Conservation (phyloP, 2,888 invertebrate species). For the Busseola fusca region DNA sequence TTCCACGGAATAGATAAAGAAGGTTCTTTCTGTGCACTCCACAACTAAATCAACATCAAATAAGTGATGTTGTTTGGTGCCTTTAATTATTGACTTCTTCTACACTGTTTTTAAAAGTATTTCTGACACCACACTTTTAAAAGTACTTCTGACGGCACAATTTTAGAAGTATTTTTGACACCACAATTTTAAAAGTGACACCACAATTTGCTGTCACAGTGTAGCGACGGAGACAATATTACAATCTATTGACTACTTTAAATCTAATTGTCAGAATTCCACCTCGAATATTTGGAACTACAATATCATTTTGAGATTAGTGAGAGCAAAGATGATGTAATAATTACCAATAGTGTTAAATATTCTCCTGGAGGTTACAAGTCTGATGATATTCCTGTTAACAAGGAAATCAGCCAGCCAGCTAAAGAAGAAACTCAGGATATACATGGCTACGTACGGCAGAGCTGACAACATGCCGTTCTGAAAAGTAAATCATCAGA, state of each 20-base stretch:
- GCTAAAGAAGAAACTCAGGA: slow-evolving; percentile 92
- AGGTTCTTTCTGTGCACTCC: too few species aligned
- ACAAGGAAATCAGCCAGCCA: slow-evolving; percentile 90
- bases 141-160: too few species aligned
- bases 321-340: not conserved
- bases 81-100: too few species aligned
- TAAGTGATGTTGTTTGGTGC: too few species aligned
- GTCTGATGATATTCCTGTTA: slow-evolving; percentile 85
- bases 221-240: not conserved
- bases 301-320: not conserved
- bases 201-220: not conserved
- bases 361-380: slow-evolving; percentile 90
- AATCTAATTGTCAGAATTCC: not conserved
- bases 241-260: not conserved
- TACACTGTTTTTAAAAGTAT: not conserved
- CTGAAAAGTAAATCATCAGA: slow-evolving; percentile 69
- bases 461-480: slow-evolving; percentile 92
- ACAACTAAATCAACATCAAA: too few species aligned
- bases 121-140: too few species aligned
- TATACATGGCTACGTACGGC: slow-evolving; percentile 93
- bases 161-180: not conserved
- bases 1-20: too few species aligned
- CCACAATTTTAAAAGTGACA: not conserved
- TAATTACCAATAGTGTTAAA: slow-evolving; percentile 91
- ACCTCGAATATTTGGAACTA: not conserved